Conservation (phyloP, 2,113 vertebrate species). For the Chamaea fasciata region DNA sequence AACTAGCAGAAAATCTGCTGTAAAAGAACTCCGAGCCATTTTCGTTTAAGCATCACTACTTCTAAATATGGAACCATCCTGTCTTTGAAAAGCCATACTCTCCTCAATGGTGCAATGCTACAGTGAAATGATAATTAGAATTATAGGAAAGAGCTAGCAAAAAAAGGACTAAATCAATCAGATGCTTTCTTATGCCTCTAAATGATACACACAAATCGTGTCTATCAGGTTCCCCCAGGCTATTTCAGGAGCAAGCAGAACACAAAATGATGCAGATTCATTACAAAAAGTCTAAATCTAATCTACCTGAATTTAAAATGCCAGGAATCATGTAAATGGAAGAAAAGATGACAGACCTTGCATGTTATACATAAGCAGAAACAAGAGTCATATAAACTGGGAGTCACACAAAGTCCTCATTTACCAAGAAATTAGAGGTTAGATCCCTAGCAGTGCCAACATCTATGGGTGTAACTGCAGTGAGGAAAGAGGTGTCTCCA, state of each 20-base stretch:
- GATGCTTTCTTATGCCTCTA: not conserved
- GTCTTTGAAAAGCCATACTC: not conserved
- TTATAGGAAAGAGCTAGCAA: conserved; percentile 20
- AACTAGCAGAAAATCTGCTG: not conserved
- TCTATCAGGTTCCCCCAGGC: conserved; percentile 12
- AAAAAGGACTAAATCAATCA: not conserved
- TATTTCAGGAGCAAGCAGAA: not conserved
- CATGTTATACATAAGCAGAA: not conserved
- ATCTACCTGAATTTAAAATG: conserved; percentile 39
- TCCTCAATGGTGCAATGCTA: not conserved
- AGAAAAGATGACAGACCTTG: not conserved
- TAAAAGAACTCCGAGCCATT: not conserved
- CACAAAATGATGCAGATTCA: conserved; percentile 29
- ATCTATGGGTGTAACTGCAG: not conserved
- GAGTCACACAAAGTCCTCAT: not conserved
- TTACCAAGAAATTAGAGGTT: not conserved
- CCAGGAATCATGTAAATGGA: not conserved
- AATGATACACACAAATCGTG: not conserved
- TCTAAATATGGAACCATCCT: not conserved
- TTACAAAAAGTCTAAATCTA: conserved; percentile 37
- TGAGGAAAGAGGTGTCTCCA: not conserved
- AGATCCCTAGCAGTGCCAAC: not conserved
- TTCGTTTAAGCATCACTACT: not conserved
- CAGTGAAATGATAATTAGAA: not conserved
- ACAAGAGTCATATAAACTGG: not conserved